Evolutionary conservation across 2,797 vertebrate species (phyloP).

Genomic region (Bryconaethiops microstoma): DNA sequence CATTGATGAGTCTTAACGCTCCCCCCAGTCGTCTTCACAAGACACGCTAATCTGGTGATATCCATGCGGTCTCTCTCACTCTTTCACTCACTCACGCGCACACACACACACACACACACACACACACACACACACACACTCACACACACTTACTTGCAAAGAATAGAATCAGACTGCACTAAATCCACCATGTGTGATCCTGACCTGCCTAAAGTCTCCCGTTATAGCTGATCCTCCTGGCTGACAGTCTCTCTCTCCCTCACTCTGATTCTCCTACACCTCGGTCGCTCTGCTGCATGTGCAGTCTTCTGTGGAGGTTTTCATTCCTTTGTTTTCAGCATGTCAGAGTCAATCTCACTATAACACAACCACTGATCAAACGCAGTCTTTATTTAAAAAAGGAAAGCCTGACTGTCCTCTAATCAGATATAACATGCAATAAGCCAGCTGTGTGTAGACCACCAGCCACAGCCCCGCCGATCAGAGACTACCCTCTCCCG

Average conservation of each 20-base stretch:
- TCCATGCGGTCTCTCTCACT: not conserved
- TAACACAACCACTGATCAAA: not conserved
- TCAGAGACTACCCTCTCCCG: not conserved
- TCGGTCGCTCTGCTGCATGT: not conserved
- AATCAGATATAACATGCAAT: not conserved
- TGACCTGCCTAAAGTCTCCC: not conserved
- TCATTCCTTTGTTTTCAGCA: slow-evolving; percentile 6
- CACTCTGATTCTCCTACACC: not conserved
- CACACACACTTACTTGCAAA: slow-evolving; percentile 5
- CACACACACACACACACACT: slow-evolving; percentile 17
- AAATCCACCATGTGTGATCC: not conserved
- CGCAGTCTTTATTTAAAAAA: not conserved
- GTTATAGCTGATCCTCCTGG: not conserved
- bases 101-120: not conserved
- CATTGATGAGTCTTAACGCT: slow-evolving; percentile 25
- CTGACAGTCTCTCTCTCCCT: not conserved
- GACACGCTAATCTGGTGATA: slow-evolving; percentile 37
- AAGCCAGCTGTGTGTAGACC: not conserved
- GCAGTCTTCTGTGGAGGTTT: not conserved
- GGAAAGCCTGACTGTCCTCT: not conserved
- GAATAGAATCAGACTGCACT: not conserved
- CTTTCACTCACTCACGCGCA: not conserved
- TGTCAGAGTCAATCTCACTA: not conserved
- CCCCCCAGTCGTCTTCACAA: slow-evolving; percentile 9
- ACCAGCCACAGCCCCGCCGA: slow-evolving; percentile 44